Base-by-base conservation (phyloP, 2,888 invertebrate species). In the Ochropleura leucogaster region DNA sequence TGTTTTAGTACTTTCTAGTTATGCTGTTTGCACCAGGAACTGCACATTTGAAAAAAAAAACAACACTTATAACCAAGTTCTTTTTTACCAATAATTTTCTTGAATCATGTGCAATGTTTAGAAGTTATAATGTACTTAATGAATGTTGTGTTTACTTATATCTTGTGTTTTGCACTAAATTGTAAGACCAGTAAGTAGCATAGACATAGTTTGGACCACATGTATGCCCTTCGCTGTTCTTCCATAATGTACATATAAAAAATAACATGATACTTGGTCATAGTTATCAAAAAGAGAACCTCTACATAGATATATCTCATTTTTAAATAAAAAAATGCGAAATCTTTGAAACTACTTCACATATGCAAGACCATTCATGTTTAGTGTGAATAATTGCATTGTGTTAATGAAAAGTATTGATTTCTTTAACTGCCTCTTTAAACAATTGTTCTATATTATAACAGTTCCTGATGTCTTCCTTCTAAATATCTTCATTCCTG, bases 81-180 rank as follows among this genome's bases (percentile, higher is more conserved):
- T 69, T 74, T 80, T 74, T 44, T 62, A 63, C 62, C 62, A 73
- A 62, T 66, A 18, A 14, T 74, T 79, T 80, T 72, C 60, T 76
- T 83, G 51, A 73, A 67, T 77, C 53, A 72, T 79, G 30, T 30
- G 60, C 77, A 79, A 77, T 81, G 72, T 82, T 72, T 69, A 76
- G 62, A 81, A 66, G 73, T 86, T 75, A 74, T 68, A 77, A 68
- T 86, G 93, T 93, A 93, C 92, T 93, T 93, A 93, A 92, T 85
- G 85, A 74, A 79, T 70, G 30, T 72, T 88, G 74, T 75, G 68
- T 77, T 85, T 81, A 83, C 74, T 68, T 85, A 80, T 83, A 51
- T 74, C 66, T 80, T 82, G 80, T 87, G 89, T 73, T 84, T 88
- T 90, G 89, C 89, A 90, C 88, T 91, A 87, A 85, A 86, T 79